Evolutionary conservation across 92 coral and sea anemone genomes (phyloP), one percentile per base, ranked within the genome.

Genomic region (Parazoanthus swiftii): DNA sequence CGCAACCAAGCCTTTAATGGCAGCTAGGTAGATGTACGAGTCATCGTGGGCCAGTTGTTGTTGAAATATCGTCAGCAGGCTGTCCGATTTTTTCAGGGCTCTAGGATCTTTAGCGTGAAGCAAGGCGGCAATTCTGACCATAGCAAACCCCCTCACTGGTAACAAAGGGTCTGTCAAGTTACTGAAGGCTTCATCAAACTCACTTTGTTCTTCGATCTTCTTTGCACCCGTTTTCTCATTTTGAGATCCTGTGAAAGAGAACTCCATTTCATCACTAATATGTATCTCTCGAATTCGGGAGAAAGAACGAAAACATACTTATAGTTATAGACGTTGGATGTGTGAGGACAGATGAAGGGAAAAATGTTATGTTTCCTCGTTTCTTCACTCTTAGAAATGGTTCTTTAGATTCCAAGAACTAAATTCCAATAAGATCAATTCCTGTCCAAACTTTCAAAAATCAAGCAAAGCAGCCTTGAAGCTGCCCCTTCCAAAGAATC

Each of bases 1-100:
- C 65, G 99, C 96, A 66, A 94, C 99, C 82, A 97, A 93, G 37
- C 99, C 99, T 79, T 97, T 94, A 20, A 97, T 86, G 29, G 99
- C 98, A 20, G 98, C 99, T 73, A 97, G 95, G 81, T 97, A 97
- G 9, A 97, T 97, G 82, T 95, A 97, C 0, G 97, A 92, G 89
- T 97, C 99, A 43, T 97, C 97, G 68, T 97, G 98, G 2, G 94
- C 68, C 18, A 97, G 91, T 77, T 93, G 95, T 85, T 95, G 97
- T 29, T 91, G 84, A 88, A 95, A 97, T 44, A 95, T 92, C 88
- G 92, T 93, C 35, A 97, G 94, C 42, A 97, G 88, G 6, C 92
- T 91, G 79, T 97, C 99, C 0, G 96, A 89, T 26, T 90, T 91
- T 18, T 82, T 80, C 80, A 97, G 35, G 33, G 99, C 98, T 75